Evolutionary conservation across 2,113 vertebrate genomes (phyloP).

Genomic region (Halichoerus grypus): DNA sequence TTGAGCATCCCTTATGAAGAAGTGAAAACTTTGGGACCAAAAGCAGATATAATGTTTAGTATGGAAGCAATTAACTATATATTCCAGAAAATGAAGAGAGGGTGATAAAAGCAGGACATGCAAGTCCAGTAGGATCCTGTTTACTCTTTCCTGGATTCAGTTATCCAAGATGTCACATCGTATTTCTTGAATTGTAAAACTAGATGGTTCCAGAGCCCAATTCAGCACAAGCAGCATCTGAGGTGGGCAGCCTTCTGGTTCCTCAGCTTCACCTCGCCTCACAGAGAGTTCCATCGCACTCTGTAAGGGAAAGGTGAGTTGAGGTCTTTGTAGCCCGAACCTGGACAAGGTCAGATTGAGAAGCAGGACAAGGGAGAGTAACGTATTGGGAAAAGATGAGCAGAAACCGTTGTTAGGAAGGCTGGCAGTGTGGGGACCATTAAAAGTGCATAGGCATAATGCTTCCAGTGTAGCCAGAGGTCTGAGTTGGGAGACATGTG

Average conservation of each 20-base stretch:
- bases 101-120: background rate
- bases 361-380: background rate
- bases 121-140: background rate
- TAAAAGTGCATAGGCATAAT: background rate
- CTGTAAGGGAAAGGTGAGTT: background rate
- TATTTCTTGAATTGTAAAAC: background rate
- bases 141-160: constrained; percentile 3
- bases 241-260: background rate
- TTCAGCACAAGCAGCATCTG: background rate
- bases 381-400: background rate
- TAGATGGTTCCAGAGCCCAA: background rate
- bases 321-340: background rate
- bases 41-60: background rate
- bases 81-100: background rate
- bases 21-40: background rate
- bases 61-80: background rate
- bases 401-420: constrained; percentile 11
- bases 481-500: background rate
- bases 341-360: background rate
- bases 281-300: background rate
- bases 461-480: background rate
- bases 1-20: background rate
- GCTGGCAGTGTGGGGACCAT: background rate
- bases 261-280: background rate
- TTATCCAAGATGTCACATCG: background rate